Base-by-base conservation (phyloP, 2,113 vertebrate genomes). In the Perca fluviatilis region DNA sequence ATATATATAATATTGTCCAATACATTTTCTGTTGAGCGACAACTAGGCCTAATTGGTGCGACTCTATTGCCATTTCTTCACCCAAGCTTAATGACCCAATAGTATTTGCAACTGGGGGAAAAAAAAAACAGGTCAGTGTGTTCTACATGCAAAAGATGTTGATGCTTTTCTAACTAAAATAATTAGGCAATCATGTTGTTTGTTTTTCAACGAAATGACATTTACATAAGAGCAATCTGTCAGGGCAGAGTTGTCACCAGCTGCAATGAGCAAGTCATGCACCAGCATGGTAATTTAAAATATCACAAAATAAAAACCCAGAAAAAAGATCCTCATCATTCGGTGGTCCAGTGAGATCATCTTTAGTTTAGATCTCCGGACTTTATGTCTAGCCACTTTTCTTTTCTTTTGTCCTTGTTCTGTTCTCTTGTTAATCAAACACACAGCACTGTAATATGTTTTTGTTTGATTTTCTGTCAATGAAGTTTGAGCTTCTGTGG, bases 161-260 rank as follows among this genome's bases (percentile, higher is more conserved):
- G 40, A 36, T 66, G 77, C 56, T 74, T 53, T 74, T 46, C 21
- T 19, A 50, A 82, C 30, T 47, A 25, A 62, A 43, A 62, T 75
- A 53, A 75, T 81, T 36, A 53, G 33, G 56, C 40, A 65, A 69
- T 83, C 30, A 56, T 18, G 7, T 71, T 56, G 1, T 63, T 33
- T 81, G 40, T n/a, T 67, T 53, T 63, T 64, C 14, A 50, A 65
- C 64, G 16, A n/a, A 65, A 54, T 75, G 66, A 82, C 80, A 88
- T 88, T 88, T 79, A 23, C 57, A 76, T 73, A 71, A 64, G 53
- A 79, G 74, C 54, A 73, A 54, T 82, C 63, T 78, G 49, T 71
- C 74, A 68, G 49, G 46, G 63, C 51, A 65, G 47, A 60, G 36
- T 49, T 82, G 16, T 63, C 67, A 80, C 74, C 78, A 62, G 67